Percentiles rank a stretch among this genome's conserved stretches.
Conservation (phyloP, 2,797 vertebrate genomes). For the Caiman crocodilus region DNA sequence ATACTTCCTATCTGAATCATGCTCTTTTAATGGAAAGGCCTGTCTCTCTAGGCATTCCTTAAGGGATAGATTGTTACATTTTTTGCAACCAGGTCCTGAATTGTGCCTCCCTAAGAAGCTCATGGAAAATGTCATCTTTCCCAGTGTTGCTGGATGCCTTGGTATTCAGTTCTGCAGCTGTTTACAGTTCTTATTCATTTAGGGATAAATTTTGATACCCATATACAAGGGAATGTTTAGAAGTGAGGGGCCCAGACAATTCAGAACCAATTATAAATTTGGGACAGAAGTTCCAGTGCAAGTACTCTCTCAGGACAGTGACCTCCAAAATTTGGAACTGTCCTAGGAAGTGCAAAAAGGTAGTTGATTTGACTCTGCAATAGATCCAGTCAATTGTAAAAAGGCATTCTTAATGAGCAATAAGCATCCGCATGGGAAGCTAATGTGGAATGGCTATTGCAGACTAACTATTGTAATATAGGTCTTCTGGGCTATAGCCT, state of each 20-base stretch:
- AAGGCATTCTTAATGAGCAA: too few species aligned
- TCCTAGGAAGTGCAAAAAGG: too few species aligned
- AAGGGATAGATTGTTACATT: neutral
- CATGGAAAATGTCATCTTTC: neutral
- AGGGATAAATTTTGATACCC: neutral
- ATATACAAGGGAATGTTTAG: too few species aligned
- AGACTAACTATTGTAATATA: neutral
- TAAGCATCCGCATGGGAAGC: too few species aligned
- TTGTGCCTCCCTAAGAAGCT: neutral
- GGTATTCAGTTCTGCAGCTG: neutral
- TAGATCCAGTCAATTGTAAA: too few species aligned
- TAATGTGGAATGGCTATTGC: neutral
- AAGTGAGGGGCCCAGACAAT: too few species aligned
- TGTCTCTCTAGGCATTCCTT: neutral
- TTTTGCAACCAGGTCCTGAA: neutral
- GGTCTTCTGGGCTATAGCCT: neutral
- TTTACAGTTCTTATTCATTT: neutral
- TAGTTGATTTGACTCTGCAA: too few species aligned
- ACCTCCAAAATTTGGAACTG: too few species aligned
- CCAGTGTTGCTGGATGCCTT: neutral
- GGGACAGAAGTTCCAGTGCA: too few species aligned
- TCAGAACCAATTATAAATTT: too few species aligned
- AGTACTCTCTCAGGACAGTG: too few species aligned
- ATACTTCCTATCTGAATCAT: neutral
- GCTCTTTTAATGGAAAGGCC: neutral